Percentiles rank a stretch among this genome's conserved stretches.
Evolutionary conservation across 2,113 vertebrate genomes (phyloP).

Genomic region (Plecturocebus donacophilus): DNA sequence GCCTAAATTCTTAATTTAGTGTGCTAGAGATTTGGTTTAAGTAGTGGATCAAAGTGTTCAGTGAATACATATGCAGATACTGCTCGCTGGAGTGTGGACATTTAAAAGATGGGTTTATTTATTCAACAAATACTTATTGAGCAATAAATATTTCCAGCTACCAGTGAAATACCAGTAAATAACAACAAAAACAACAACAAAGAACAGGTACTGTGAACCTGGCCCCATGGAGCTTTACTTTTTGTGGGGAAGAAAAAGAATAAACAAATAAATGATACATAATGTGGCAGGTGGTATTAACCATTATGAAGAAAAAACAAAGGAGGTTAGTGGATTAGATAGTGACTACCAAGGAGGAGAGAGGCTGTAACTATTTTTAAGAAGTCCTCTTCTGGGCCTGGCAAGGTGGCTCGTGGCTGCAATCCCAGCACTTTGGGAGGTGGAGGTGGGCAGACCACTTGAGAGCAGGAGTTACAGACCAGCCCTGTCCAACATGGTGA

Average conservation of each 20-base stretch:
- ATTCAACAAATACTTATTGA: conserved; percentile 36
- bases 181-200: background rate
- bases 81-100: background rate
- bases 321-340: background rate
- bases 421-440: too few species aligned
- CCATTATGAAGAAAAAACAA: background rate
- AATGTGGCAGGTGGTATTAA: background rate
- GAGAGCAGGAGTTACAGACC: too few species aligned
- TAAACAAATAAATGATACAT: background rate
- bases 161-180: background rate
- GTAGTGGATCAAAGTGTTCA: conserved; percentile 13
- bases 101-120: conserved; percentile 15
- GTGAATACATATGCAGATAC: conserved; percentile 3
- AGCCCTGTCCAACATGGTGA: too few species aligned
- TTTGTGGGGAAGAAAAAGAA: conserved; percentile 10
- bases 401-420: too few species aligned
- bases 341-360: background rate
- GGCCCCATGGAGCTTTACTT: background rate
- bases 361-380: background rate
- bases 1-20: conserved; percentile 45
- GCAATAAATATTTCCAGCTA: conserved; percentile 18
- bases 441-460: too few species aligned
- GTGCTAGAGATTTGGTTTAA: conserved; percentile 23
- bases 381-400: background rate
- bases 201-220: background rate